Conservation (phyloP, 2,888 invertebrate species). For the Acleris holmiana region DNA sequence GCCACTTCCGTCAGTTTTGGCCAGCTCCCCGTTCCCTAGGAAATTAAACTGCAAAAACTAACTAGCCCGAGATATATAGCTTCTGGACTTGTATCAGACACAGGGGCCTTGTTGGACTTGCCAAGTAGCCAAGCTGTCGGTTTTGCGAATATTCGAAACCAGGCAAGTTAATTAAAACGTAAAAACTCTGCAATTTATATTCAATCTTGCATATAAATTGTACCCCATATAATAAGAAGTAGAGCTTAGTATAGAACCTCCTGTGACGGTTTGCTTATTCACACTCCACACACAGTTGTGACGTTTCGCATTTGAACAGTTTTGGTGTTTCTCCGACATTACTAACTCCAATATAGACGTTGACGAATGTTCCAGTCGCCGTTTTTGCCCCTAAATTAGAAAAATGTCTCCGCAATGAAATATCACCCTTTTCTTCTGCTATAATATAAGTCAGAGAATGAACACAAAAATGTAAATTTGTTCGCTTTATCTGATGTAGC, state of each 20-base stretch:
- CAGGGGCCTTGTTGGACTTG: conserved; percentile 39
- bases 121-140: conserved; percentile 43
- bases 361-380: conserved; percentile 47
- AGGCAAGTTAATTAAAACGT: too few relatives aligned
- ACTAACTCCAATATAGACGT: conserved; percentile 47
- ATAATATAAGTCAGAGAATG: conserved; percentile 5
- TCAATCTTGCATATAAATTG: too few relatives aligned
- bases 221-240: too few relatives aligned
- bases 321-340: conserved; percentile 34
- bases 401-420: conserved; percentile 46
- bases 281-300: conserved; percentile 43
- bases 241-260: too few relatives aligned
- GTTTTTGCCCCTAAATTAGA: conserved; percentile 43
- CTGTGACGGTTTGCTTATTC: not conserved
- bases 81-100: conserved; percentile 44
- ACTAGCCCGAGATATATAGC: conserved; percentile 46
- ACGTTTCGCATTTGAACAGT: conserved; percentile 39
- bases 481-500: conserved; percentile 8
- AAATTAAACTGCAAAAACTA: conserved; percentile 53
- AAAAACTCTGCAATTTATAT: too few relatives aligned
- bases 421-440: conserved; percentile 45
- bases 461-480: conserved; percentile 10
- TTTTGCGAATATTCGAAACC: conserved; percentile 30
- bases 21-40: conserved; percentile 46
- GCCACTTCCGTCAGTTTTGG: conserved; percentile 66